Conservation (phyloP, 1,140 invertebrate genomes). For the Aleiodes sp. region DNA sequence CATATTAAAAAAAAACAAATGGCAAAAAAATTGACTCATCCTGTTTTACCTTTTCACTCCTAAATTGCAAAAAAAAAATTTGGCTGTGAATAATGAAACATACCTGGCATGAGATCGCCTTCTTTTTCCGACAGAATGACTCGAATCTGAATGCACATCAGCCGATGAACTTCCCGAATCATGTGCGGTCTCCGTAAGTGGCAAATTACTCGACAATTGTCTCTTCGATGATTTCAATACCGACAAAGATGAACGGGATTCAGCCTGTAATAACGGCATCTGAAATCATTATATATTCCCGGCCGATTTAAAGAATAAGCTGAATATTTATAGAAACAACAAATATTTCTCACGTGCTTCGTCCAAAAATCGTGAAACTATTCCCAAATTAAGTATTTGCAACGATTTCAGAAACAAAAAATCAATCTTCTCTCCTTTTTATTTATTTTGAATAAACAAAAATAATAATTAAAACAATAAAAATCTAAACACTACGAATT, state of each 20-base stretch:
- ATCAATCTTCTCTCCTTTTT: neutral
- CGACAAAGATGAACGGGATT: constrained; percentile 64
- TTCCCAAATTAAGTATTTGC: constrained; percentile 28
- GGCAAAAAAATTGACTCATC: no score
- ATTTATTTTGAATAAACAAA: no score
- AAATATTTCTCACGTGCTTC: constrained; percentile 31
- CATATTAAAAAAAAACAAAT: no score
- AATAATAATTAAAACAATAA: neutral
- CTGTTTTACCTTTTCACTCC: neutral
- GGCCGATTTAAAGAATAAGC: constrained; percentile 27
- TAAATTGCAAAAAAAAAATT: neutral
- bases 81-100: neutral
- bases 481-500: constrained; percentile 14
- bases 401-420: constrained; percentile 24
- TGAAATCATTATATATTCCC: constrained; percentile 45
- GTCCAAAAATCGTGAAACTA: constrained; percentile 34
- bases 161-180: constrained; percentile 66
- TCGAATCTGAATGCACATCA: constrained; percentile 64
- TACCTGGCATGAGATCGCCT: constrained; percentile 56
- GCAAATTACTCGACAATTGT: constrained; percentile 61
- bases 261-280: constrained; percentile 63
- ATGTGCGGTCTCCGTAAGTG: constrained; percentile 57
- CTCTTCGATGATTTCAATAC: constrained; percentile 64
- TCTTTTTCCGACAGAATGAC: constrained; percentile 62
- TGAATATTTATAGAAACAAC: neutral